phyloP scores from a whole-genome alignment of 1,140 invertebrate species.

The Drosophila quadrilineata region DNA sequence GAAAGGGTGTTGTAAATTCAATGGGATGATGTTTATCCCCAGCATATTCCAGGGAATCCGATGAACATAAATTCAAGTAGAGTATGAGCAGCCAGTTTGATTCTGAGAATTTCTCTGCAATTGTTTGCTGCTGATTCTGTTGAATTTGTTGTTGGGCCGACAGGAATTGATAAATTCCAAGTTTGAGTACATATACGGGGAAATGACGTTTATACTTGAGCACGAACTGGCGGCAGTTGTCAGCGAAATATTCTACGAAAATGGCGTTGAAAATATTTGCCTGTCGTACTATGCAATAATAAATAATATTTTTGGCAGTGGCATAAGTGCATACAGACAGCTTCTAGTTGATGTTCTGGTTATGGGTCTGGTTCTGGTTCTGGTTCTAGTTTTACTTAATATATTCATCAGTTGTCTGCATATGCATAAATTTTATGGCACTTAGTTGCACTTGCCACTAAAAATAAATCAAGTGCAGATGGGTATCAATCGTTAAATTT shows the following conservation, averaged over 20 bases:
- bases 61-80: not conserved
- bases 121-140: no score
- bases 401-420: slow-evolving; percentile 14
- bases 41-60: no score
- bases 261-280: slow-evolving; percentile 41
- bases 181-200: slow-evolving; percentile 11
- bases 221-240: slow-evolving; percentile 48
- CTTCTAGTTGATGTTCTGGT: slow-evolving; percentile 7
- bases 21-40: no score
- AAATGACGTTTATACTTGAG: slow-evolving; percentile 32
- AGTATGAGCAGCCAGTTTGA: not conserved
- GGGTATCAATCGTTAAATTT: not conserved
- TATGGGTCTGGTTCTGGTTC: no score
- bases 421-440: slow-evolving; percentile 29
- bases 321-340: slow-evolving; percentile 19
- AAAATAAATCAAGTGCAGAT: slow-evolving; percentile 49
- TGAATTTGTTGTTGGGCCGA: not conserved
- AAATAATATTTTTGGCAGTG: slow-evolving; percentile 51
- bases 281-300: slow-evolving; percentile 29
- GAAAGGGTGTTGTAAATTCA: no score
- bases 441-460: slow-evolving; percentile 33
- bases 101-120: slow-evolving; percentile 25
- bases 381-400: slow-evolving; percentile 5
- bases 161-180: slow-evolving; percentile 13
- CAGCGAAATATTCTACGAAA: slow-evolving; percentile 39